Evolutionary conservation across 2,113 vertebrate species (phyloP), one percentile per base, ranked within the genome.

Genomic region (Etheostoma cragini): DNA sequence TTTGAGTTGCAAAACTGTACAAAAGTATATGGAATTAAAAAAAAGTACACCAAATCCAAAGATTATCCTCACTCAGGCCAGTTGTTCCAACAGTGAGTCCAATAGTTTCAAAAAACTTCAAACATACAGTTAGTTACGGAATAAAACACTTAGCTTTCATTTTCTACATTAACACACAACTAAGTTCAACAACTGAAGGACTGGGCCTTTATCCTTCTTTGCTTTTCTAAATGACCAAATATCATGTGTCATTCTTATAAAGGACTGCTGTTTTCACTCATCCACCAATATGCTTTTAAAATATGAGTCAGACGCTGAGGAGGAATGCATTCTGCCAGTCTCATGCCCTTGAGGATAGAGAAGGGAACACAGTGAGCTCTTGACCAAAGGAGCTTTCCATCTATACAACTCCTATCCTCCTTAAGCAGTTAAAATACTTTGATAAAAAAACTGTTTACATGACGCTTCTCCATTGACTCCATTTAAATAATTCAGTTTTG

Each of bases 291-390:
- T 33, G 16, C 30, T 63, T 54, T 21, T 1, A 14, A 33, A 79
- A 70, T 45, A 64, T 12, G 65, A 75, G 64, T 69, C 78, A 24
- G 54, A 26, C 24, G 6, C 61, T 11, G 5, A 46, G 11, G 52
- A 74, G 0, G 78, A 56, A 53, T 52, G 45, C 3, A 1, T 69
- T 62, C 8, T 21, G 11, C 11, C 46, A 26, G 38, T 10, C 33
- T 33, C 52, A 8, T 68, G 47, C 64, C 47, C 68, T 54, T 57
- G 76, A 60, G 46, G 19, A 72, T 2, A 24, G 52, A 58, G 15
- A 8, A 75, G 16, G 56, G 66, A 81, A 24, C 38, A 60, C 73
- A 53, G 50, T 30, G 35, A 79, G 65, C 61, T 49, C 58, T 50
- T 65, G 60, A 58, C 35, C 35, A 17, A 19, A 67, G 21, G 11